Evolutionary conservation across 2,888 invertebrate genomes (phyloP).

Genomic region (Suillia variegata): DNA sequence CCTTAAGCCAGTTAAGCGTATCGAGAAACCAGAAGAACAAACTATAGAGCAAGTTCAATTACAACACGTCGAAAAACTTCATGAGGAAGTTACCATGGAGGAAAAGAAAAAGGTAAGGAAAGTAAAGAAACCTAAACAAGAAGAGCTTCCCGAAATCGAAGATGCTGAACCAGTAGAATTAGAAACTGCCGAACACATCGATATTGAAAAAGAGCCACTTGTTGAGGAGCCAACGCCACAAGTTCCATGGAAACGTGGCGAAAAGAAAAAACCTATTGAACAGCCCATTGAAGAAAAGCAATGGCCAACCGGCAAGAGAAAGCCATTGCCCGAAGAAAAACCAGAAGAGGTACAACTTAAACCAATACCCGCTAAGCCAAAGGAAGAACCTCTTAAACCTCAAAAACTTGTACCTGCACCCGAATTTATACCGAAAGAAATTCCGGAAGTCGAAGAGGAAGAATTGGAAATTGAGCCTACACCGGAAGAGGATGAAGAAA

Average conservation of each 20-base stretch:
- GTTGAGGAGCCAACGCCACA: slow-evolving; percentile 46
- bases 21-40: slow-evolving; percentile 45
- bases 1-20: slow-evolving; percentile 61
- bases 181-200: slow-evolving; percentile 55
- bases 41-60: slow-evolving; percentile 47
- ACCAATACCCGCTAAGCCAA: slow-evolving; percentile 55
- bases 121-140: slow-evolving; percentile 49
- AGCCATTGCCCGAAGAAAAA: slow-evolving; percentile 60
- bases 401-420: slow-evolving; percentile 49
- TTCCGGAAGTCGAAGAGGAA: slow-evolving; percentile 46
- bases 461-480: slow-evolving; percentile 45
- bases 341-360: slow-evolving; percentile 60
- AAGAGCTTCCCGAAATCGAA: slow-evolving; percentile 53
- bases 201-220: slow-evolving; percentile 49
- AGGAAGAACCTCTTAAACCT: slow-evolving; percentile 44
- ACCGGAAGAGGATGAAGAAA: slow-evolving; percentile 52
- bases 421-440: slow-evolving; percentile 47
- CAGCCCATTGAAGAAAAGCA: slow-evolving; percentile 56
- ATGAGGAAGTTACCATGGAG: slow-evolving; percentile 45
- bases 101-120: slow-evolving; percentile 50
- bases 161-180: slow-evolving; percentile 49
- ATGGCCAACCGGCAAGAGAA: slow-evolving; percentile 59
- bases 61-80: slow-evolving; percentile 53
- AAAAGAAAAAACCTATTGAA: slow-evolving; percentile 58
- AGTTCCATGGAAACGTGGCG: slow-evolving; percentile 57